Evolutionary conservation across 2,888 invertebrate genomes (phyloP), one percentile per base, ranked within the genome.

Genomic region (Thysanoteuthis rhombus): DNA sequence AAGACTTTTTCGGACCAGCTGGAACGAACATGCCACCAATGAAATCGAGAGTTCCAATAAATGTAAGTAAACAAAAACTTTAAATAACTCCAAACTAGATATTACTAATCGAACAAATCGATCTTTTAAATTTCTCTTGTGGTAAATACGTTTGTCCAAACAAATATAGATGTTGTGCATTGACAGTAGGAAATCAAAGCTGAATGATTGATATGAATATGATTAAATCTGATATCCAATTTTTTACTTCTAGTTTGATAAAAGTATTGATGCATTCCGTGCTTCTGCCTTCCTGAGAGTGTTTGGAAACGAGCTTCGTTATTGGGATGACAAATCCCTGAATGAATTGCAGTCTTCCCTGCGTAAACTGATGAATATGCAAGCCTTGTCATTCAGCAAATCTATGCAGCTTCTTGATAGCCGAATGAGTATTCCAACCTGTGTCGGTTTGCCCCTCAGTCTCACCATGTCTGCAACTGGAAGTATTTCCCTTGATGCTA

Each of bases 321-420:
- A 96, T 42, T 91, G 40, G 39, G 91, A 91, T 42, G 42, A 42
- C 4, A 28, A 91, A 42, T 25, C 40, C 39, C 19, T 42, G 32
- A 22, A 4, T 32, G n/a, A 91, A 40, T 91, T 91, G 39, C 40
- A 91, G 25, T 32, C 39, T 42, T 91, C n/a, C 22, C 91, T 91
- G 32, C 2, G 40, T 25, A 91, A n/a, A 32, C 91, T 91, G 39
- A 32, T n/a, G 42, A 0, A 39, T 10, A 39, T 42, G 40, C 39
- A 91, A 39, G 3, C 8, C 1, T 5, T 91, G 91, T 91, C 42
- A 45, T 38, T 92, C 25, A 47, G 36, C 47, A 98, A 98, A 97
- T 98, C 98, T 2, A 98, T 98, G 0, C 98, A 99, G 96, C 98
- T 99, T 97, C 97, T 99, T 93, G 99, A 99, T 97, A 98, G 98